Conservation (phyloP, 2,797 vertebrate genomes). For the Melanotaenia trifasciata region DNA sequence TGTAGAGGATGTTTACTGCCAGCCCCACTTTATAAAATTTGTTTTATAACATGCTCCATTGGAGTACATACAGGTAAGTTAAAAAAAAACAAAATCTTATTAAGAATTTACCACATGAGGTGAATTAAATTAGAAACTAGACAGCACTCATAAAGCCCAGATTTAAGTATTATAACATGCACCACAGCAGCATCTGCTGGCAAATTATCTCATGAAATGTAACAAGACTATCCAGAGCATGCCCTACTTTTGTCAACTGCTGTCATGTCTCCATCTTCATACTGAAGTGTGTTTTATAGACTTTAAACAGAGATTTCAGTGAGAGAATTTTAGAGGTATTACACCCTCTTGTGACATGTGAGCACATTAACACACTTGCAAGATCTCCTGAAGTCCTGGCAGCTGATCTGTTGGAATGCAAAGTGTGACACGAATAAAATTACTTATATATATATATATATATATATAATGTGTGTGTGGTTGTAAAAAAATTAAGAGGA, state of each 20-base stretch:
- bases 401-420: constrained; percentile 40
- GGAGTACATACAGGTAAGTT: neutral
- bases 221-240: neutral
- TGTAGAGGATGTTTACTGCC: neutral
- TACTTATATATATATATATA: neutral
- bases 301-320: neutral
- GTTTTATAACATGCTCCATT: neutral
- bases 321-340: neutral
- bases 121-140: neutral
- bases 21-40: no score
- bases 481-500: neutral
- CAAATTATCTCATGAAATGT: neutral
- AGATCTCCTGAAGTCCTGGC: constrained; percentile 28
- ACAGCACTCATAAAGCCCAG: neutral
- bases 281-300: neutral
- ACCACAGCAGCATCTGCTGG: constrained; percentile 37
- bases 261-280: neutral
- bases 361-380: neutral
- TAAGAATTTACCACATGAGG: neutral
- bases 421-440: neutral
- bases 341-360: neutral
- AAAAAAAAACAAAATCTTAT: no score
- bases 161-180: neutral
- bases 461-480: no score
- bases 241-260: neutral